These are phyloP conservation scores for Dasyurus viverrinus DNA, from an alignment of 2,113 vertebrate species.

Conservation along the genomic window DNA sequence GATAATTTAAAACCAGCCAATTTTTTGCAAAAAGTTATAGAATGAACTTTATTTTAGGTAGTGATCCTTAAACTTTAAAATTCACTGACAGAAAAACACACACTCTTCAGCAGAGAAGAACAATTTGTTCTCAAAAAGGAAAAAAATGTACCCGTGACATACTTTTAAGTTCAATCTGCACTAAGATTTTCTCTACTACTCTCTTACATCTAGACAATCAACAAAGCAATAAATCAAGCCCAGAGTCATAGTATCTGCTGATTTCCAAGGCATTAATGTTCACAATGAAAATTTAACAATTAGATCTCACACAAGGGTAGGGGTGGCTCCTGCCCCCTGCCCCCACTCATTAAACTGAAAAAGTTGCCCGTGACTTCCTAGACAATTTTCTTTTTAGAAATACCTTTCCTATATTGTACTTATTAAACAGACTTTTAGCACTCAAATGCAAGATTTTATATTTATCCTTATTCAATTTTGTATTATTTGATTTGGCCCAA, in stretches of 20 bases:
- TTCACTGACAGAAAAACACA: not conserved
- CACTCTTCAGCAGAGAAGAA: not conserved
- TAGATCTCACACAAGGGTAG: not conserved
- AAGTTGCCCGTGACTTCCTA: not conserved
- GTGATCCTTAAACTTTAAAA: not conserved
- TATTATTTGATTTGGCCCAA: not conserved
- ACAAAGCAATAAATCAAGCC: not conserved
- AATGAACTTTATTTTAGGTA: not conserved
- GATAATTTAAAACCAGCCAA: not conserved
- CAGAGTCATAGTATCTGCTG: not conserved
- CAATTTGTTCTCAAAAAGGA: not conserved
- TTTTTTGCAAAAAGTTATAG: not conserved
- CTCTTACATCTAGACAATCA: not conserved
- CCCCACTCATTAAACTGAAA: not conserved
- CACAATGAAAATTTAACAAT: not conserved
- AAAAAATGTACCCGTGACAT: not conserved
- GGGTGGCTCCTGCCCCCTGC: not conserved
- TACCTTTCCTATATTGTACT: not conserved
- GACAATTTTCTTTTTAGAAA: not conserved
- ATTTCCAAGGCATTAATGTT: not conserved
- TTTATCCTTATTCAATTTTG: not conserved
- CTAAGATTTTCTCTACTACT: not conserved
- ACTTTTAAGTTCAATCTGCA: not conserved
- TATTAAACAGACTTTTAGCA: not conserved
- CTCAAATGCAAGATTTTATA: not conserved